Percentiles rank a stretch among this genome's conserved stretches.
Evolutionary conservation across 2,113 vertebrate genomes (phyloP).

Genomic region (Motacilla alba): DNA sequence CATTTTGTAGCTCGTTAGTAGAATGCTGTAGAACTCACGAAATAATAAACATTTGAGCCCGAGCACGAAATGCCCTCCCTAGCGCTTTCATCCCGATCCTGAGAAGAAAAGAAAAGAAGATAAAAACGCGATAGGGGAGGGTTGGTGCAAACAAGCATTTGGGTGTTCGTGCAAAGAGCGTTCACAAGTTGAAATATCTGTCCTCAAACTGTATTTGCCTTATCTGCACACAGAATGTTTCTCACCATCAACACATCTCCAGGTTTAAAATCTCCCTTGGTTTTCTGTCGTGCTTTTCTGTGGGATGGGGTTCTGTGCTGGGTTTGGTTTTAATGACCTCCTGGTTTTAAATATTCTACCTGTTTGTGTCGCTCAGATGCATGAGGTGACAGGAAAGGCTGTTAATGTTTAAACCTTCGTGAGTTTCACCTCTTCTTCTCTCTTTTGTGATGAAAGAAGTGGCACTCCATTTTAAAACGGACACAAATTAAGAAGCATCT

Average conservation of each 20-base stretch:
- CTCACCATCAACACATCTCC: not conserved
- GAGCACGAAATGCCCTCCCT: not conserved
- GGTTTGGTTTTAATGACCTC: not conserved
- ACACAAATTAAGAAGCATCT: slow-evolving; percentile 50
- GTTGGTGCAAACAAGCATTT: not conserved
- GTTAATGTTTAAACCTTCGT: slow-evolving; percentile 54
- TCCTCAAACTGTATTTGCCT: not conserved
- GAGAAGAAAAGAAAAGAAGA: not conserved
- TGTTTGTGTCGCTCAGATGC: not conserved
- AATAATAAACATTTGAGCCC: not conserved
- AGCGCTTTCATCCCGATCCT: not conserved
- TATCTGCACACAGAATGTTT: not conserved
- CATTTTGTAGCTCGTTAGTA: not conserved
- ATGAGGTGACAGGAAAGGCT: slow-evolving; percentile 55
- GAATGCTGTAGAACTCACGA: not conserved
- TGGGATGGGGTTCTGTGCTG: not conserved
- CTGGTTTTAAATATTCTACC: slow-evolving; percentile 20
- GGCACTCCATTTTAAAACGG: slow-evolving; percentile 52
- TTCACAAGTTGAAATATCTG: not conserved
- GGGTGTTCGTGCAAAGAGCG: not conserved
- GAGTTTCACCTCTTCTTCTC: slow-evolving; percentile 63
- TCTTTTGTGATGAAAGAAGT: slow-evolving; percentile 67
- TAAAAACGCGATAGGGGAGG: not conserved
- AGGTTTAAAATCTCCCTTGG: not conserved
- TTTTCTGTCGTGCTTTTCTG: not conserved